These are phyloP conservation scores for Flexamia atlantica DNA, from an alignment of 2,888 invertebrate genomes.

Conservation along the genomic window DNA sequence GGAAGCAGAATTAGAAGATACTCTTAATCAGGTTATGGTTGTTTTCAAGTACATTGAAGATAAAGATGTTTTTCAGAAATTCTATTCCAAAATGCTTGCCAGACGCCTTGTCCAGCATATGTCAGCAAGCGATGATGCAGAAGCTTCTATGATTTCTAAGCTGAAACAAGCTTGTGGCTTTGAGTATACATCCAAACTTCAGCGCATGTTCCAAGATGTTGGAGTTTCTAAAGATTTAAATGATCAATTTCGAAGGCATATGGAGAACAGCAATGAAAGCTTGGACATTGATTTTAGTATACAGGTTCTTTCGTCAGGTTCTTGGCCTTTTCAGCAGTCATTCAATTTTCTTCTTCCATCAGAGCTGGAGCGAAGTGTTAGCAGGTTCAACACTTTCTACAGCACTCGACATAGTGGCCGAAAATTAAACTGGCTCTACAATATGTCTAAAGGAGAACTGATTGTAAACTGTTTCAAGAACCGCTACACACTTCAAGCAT, in stretches of 20 bases:
- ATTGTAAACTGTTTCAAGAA: constrained; percentile 97
- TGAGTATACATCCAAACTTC: constrained; percentile 99
- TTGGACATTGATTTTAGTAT: constrained; percentile 97
- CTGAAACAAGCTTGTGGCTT: constrained; percentile 99
- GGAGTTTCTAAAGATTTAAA: constrained; percentile 98
- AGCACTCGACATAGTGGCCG: constrained; percentile 97
- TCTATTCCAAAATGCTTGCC: constrained; percentile 99
- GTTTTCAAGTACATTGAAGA: constrained; percentile 99
- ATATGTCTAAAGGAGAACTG: constrained; percentile 98
- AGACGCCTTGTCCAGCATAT: constrained; percentile 98
- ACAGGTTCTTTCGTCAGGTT: constrained; percentile 97
- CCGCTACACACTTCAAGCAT: constrained; percentile 91
- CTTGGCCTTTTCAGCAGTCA: constrained; percentile 99
- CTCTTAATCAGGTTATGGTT: constrained; percentile 99
- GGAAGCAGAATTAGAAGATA: constrained; percentile 98
- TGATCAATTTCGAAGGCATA: constrained; percentile 94
- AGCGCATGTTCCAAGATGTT: constrained; percentile 99
- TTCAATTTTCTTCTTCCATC: constrained; percentile 95
- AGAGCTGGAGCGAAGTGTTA: constrained; percentile 96
- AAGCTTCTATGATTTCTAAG: constrained; percentile 99
- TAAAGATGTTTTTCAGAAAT: constrained; percentile 99
- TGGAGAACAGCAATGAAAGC: constrained; percentile 84
- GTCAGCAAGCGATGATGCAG: constrained; percentile 99
- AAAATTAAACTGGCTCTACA: constrained; percentile 98
- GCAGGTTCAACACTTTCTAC: constrained; percentile 97